Percentiles rank a stretch among this genome's conserved stretches.
Conservation (phyloP, 2,113 vertebrate genomes). For the Epinephelus cyanopodus region DNA sequence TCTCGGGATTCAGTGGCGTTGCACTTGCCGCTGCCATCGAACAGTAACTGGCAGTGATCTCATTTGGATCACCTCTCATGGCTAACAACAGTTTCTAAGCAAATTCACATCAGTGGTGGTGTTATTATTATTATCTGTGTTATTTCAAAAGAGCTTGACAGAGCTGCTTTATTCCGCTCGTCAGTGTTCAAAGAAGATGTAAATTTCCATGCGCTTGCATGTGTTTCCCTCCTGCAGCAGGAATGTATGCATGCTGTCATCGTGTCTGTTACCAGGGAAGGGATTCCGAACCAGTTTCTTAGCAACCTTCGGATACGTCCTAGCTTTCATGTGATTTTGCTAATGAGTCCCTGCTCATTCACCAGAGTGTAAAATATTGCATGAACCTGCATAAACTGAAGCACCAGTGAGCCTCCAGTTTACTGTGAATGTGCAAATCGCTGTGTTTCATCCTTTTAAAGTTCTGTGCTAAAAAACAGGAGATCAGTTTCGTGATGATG, state of each 20-base stretch:
- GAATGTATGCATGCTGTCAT: constrained; percentile 59
- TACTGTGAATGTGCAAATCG: neutral
- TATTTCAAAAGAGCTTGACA: constrained; percentile 16
- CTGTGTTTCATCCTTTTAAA: constrained; percentile 10
- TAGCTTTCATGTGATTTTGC: constrained; percentile 78
- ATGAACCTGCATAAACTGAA: constrained; percentile 68
- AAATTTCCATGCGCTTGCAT: constrained; percentile 44
- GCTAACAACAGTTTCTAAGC: neutral
- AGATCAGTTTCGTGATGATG: constrained; percentile 42
- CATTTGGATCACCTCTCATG: neutral
- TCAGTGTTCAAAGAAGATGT: constrained; percentile 43
- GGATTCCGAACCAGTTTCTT: constrained; percentile 80
- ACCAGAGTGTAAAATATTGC: constrained; percentile 74
- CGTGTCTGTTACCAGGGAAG: constrained; percentile 77
- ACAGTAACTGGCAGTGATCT: constrained; percentile 3
- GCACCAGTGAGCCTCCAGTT: constrained; percentile 22
- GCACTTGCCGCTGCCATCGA: neutral
- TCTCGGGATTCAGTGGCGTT: constrained; percentile 13
- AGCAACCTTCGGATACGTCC: constrained; percentile 79
- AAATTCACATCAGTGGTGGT: constrained; percentile 4
- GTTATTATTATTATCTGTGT: no score
- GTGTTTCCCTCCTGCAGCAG: constrained; percentile 51
- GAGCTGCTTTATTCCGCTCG: constrained; percentile 2
- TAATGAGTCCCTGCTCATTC: constrained; percentile 79
- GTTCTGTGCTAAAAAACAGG: constrained; percentile 33